Conservation (phyloP, 2,888 invertebrate genomes). For the Ditylenchus weischeri region DNA sequence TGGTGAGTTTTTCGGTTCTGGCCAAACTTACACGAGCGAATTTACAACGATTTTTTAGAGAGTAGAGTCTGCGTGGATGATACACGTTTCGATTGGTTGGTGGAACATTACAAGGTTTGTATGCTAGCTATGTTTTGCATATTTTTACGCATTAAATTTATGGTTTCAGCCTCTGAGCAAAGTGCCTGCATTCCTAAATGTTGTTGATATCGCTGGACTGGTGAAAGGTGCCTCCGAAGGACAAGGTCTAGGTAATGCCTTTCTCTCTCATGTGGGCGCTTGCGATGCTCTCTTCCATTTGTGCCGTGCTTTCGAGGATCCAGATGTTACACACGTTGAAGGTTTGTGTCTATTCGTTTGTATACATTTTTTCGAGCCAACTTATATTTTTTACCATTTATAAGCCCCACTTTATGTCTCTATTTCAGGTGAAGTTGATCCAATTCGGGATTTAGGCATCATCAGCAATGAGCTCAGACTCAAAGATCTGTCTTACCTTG, state of each 20-base stretch:
- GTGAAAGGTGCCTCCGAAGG: slow-evolving; percentile 95
- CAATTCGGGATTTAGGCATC: slow-evolving; percentile 90
- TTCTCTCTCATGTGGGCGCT: slow-evolving; percentile 94
- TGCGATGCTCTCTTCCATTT: slow-evolving; percentile 97
- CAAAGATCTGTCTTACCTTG: slow-evolving; percentile 83
- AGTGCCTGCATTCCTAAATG: slow-evolving; percentile 92
- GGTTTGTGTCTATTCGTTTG: slow-evolving; percentile 59
- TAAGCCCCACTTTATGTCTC: neutral
- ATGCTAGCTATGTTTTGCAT: too few species aligned
- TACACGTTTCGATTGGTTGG: slow-evolving; percentile 83
- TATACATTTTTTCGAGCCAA: slow-evolving; percentile 7
- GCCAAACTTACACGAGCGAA: too few species aligned
- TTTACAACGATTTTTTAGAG: slow-evolving; percentile 64
- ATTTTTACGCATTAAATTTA: too few species aligned
- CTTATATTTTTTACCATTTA: neutral
- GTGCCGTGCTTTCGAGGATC: slow-evolving; percentile 92
- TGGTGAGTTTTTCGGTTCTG: slow-evolving; percentile 54
- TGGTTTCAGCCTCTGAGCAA: slow-evolving; percentile 23
- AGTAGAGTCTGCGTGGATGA: slow-evolving; percentile 98
- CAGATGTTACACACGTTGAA: slow-evolving; percentile 95
- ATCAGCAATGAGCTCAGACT: slow-evolving; percentile 89
- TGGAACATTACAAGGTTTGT: slow-evolving; percentile 85
- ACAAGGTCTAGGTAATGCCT: slow-evolving; percentile 95
- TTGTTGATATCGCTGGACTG: slow-evolving; percentile 95
- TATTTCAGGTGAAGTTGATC: slow-evolving; percentile 78